phyloP scores from a whole-genome alignment of 2,888 invertebrate species.

The Ferdinandea cuprea region DNA sequence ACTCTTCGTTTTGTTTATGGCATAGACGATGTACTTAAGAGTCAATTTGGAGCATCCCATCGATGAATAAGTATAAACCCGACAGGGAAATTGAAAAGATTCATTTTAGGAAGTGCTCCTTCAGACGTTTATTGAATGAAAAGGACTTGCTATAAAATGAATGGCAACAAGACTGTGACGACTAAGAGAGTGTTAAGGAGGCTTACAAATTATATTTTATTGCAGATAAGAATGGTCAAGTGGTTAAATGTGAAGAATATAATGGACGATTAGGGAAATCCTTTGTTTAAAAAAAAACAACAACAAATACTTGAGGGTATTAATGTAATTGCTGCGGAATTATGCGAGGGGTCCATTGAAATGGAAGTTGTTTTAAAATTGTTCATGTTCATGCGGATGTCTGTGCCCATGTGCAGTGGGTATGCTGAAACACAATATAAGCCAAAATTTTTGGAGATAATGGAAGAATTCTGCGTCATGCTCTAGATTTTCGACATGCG shows the following conservation, averaged over 20 bases:
- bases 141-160: constrained; percentile 12
- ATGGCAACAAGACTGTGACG: background rate
- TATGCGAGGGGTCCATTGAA: too few species aligned
- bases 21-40: constrained; percentile 32
- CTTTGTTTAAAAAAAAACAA: too few species aligned
- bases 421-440: too few species aligned
- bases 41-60: constrained; percentile 48
- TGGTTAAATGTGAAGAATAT: background rate
- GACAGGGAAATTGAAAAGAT: constrained; percentile 54
- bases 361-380: too few species aligned
- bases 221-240: constrained; percentile 1
- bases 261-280: background rate
- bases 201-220: constrained; percentile 42
- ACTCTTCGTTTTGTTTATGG: constrained; percentile 14
- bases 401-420: too few species aligned
- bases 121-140: constrained; percentile 19
- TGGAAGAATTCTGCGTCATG: too few species aligned
- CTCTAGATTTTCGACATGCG: too few species aligned
- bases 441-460: too few species aligned
- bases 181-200: constrained; percentile 1
- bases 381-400: too few species aligned
- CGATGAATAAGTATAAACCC: constrained; percentile 40
- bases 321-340: too few species aligned
- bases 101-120: constrained; percentile 27
- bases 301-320: too few species aligned